A percentile compares a stretch with the other conserved stretches of the same genome.
These are phyloP conservation scores for Cenopis cana DNA, from an alignment of 2,888 invertebrate genomes.

Conservation along the genomic window DNA sequence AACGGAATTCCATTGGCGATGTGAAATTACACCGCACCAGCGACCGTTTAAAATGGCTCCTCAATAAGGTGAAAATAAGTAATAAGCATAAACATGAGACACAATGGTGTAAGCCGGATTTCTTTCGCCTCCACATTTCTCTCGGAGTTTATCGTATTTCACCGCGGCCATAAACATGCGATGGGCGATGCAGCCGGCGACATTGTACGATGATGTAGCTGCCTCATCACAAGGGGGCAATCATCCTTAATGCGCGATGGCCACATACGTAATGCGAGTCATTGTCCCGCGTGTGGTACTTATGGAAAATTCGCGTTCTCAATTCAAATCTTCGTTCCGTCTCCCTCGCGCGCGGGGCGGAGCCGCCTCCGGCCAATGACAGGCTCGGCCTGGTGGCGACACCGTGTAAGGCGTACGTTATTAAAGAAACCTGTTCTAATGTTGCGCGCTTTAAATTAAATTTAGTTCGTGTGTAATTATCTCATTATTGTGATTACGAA, in stretches of 20 bases:
- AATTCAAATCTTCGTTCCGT: constrained; percentile 84
- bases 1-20: constrained; percentile 55
- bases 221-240: constrained; percentile 84
- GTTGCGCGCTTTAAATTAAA: constrained; percentile 85
- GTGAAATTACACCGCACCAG: constrained; percentile 63
- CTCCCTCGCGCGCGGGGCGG: constrained; percentile 84
- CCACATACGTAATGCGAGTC: constrained; percentile 85
- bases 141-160: constrained; percentile 80
- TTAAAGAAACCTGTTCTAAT: constrained; percentile 86
- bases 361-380: constrained; percentile 83
- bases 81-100: constrained; percentile 80
- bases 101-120: constrained; percentile 78
- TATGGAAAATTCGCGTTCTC: constrained; percentile 86
- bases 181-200: constrained; percentile 75
- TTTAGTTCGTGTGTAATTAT: constrained; percentile 85
- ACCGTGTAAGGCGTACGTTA: constrained; percentile 84
- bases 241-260: constrained; percentile 84
- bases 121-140: constrained; percentile 81
- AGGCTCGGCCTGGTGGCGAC: constrained; percentile 79
- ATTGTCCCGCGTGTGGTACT: constrained; percentile 84
- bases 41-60: constrained; percentile 67
- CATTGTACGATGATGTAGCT: constrained; percentile 83
- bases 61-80: constrained; percentile 80
- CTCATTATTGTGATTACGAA: constrained; percentile 85
- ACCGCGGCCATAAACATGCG: constrained; percentile 77